phyloP scores from a whole-genome alignment of 1,140 invertebrate genomes.

The Dendrolimus kikuchii region DNA sequence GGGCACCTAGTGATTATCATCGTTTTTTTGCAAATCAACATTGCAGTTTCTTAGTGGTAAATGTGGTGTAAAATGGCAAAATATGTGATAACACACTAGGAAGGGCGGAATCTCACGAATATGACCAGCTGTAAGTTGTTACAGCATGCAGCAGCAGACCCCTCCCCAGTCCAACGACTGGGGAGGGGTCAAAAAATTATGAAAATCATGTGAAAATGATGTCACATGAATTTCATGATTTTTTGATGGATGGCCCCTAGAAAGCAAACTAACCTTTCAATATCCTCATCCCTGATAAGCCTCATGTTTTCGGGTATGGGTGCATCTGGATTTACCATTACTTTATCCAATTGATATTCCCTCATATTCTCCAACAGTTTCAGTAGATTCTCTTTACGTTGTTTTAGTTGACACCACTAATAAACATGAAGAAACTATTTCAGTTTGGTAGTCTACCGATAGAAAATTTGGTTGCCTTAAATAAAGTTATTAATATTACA shows the following conservation, averaged over 20 bases:
- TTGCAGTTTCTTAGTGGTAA: too few species aligned
- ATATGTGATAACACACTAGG: too few species aligned
- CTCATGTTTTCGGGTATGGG: conserved; percentile 88
- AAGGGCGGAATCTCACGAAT: background rate
- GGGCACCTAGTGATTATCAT: too few species aligned
- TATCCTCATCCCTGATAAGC: conserved; percentile 89
- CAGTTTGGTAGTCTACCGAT: too few species aligned
- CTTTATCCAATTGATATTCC: conserved; percentile 88
- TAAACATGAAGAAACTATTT: conserved; percentile 1
- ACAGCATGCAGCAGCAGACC: background rate
- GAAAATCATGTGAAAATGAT: background rate
- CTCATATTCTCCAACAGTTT: conserved; percentile 94
- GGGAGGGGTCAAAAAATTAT: background rate
- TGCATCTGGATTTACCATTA: conserved; percentile 88
- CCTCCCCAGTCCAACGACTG: too few species aligned
- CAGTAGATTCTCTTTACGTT: conserved; percentile 89
- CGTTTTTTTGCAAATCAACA: too few species aligned
- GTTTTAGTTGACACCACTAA: conserved; percentile 93
- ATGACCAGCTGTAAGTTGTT: background rate
- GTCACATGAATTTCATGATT: too few species aligned
- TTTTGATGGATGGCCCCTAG: too few species aligned
- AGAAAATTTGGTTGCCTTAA: too few species aligned
- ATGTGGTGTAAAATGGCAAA: too few species aligned
- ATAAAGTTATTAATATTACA: too few species aligned
- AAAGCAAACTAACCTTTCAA: conserved; percentile 75